A percentile compares a stretch with the other conserved stretches of the same genome.
Conservation (phyloP, 2,113 vertebrate species). For the Phocoena phocoena region DNA sequence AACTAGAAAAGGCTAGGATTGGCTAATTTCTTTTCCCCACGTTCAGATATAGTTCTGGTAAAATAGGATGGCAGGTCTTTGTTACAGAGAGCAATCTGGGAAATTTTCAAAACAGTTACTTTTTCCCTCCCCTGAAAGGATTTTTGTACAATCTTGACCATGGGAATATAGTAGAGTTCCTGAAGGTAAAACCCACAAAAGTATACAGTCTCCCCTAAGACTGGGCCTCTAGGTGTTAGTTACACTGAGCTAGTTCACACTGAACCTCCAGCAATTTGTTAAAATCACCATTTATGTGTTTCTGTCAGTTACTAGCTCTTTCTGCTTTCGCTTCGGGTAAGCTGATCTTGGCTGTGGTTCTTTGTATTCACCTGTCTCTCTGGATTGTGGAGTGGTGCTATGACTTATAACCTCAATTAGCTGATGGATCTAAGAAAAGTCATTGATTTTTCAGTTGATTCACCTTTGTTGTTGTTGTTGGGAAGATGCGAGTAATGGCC, state of each 20-base stretch:
- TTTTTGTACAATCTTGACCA: not conserved
- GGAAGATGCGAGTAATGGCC: not conserved
- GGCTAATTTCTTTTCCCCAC: not conserved
- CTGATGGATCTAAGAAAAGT: not conserved
- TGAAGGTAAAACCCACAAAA: not conserved
- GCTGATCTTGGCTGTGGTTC: not conserved
- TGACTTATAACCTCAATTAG: not conserved
- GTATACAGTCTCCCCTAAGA: not conserved
- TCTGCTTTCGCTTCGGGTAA: not conserved
- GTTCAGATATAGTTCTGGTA: not conserved
- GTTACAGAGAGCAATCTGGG: not conserved
- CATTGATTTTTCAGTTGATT: not conserved
- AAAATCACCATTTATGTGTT: not conserved
- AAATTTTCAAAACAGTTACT: not conserved
- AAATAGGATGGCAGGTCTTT: not conserved
- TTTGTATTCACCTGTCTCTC: not conserved
- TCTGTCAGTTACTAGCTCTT: not conserved
- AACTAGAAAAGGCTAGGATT: not conserved
- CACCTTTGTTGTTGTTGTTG: not conserved
- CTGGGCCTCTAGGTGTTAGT: not conserved
- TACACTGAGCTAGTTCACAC: not conserved
- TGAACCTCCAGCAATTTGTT: not conserved
- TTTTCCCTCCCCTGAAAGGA: not conserved
- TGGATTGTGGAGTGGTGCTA: not conserved
- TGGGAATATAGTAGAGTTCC: not conserved